A percentile compares a stretch with the other conserved stretches of the same genome.
Evolutionary conservation across 2,888 invertebrate genomes (phyloP).

Genomic region (Embidobia sp.): DNA sequence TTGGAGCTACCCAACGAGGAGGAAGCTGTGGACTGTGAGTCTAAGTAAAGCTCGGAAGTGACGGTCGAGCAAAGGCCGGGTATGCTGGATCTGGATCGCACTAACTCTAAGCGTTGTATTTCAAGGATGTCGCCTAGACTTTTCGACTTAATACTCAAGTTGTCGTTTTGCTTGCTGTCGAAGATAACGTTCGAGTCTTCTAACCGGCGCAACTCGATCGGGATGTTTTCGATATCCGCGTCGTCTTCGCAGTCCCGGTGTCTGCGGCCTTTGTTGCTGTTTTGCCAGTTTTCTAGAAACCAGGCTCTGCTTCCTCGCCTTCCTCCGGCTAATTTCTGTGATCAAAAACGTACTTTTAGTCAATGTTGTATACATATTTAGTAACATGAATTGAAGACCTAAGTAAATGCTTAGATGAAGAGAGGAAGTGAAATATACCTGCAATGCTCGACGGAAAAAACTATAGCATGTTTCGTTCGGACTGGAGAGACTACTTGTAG

Average conservation of each 20-base stretch:
- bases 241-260: constrained; percentile 81
- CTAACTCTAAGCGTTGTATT: constrained; percentile 87
- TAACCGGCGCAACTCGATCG: constrained; percentile 92
- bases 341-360: too few species aligned
- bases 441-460: constrained; percentile 93
- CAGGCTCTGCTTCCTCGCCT: constrained; percentile 85
- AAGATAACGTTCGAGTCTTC: constrained; percentile 83
- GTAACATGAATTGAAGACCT: neutral
- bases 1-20: constrained; percentile 78
- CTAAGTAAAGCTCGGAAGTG: constrained; percentile 70
- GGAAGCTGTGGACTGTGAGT: constrained; percentile 54
- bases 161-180: constrained; percentile 72
- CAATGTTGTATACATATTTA: neutral
- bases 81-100: constrained; percentile 89
- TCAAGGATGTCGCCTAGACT: constrained; percentile 92
- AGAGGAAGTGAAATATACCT: constrained; percentile 80
- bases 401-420: constrained; percentile 11
- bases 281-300: constrained; percentile 92
- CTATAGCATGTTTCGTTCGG: constrained; percentile 97
- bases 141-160: constrained; percentile 88
- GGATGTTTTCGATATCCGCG: constrained; percentile 88
- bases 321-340: constrained; percentile 89
- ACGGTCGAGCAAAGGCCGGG: constrained; percentile 84
- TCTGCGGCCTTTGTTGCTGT: constrained; percentile 76
- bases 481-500: constrained; percentile 93